Conservation (phyloP, 2,113 vertebrate genomes). For the Cercocebus atys region DNA sequence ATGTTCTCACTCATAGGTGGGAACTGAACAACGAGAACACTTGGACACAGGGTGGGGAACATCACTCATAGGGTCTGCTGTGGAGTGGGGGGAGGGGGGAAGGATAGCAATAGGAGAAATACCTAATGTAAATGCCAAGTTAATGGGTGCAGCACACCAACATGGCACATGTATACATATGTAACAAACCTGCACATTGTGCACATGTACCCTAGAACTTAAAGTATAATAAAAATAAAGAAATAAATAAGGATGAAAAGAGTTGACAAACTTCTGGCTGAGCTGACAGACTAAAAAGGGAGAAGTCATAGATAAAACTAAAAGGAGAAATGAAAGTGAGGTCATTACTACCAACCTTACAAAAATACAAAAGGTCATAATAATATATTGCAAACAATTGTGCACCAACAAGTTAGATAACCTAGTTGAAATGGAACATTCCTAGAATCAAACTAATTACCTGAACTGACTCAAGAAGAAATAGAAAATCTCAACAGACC, state of each 20-base stretch:
- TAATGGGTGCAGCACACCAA: no score
- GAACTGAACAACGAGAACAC: no score
- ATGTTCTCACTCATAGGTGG: no score
- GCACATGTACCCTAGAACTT: no score
- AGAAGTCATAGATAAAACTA: not conserved
- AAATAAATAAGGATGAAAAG: not conserved
- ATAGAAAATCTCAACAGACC: not conserved
- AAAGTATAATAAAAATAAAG: no score
- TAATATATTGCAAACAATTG: not conserved
- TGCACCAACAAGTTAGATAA: not conserved
- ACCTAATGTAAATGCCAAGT: no score
- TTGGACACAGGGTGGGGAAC: no score
- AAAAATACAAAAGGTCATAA: not conserved
- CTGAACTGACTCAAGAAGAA: not conserved
- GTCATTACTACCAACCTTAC: not conserved
- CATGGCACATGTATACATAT: no score
- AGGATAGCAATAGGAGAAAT: no score
- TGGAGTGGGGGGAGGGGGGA: no score
- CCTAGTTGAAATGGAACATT: not conserved
- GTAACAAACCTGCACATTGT: no score
- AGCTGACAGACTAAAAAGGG: not conserved
- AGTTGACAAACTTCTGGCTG: not conserved
- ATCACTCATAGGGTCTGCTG: no score
- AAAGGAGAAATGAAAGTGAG: not conserved
- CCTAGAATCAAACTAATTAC: not conserved